Evolutionary conservation across 2,888 invertebrate species (phyloP).

Genomic region (Tachina lurida): DNA sequence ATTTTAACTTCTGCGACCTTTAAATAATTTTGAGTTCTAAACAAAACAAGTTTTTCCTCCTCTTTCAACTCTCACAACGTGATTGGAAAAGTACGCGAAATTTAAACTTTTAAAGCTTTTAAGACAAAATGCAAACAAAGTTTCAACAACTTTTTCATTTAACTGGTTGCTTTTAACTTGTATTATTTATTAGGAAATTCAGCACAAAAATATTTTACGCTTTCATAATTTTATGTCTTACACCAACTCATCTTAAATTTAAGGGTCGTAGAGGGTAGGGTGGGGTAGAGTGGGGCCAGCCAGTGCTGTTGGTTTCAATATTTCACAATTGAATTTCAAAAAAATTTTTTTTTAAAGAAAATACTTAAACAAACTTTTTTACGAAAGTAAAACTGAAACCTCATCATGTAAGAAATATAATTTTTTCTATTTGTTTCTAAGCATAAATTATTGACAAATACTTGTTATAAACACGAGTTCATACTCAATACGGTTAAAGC

Average conservation of each 20-base stretch:
- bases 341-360: background rate
- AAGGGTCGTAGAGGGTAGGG: too few species aligned
- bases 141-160: slow-evolving; percentile 43
- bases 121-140: slow-evolving; percentile 26
- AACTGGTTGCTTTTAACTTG: background rate
- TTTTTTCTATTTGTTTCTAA: background rate
- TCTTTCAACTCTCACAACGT: background rate
- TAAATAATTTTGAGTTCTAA: slow-evolving; percentile 8
- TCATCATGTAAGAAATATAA: background rate
- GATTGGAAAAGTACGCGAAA: slow-evolving; percentile 6
- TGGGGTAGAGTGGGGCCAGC: background rate
- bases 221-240: slow-evolving; percentile 1
- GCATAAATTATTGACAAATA: slow-evolving; percentile 39
- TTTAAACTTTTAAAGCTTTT: slow-evolving; percentile 12
- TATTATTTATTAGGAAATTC: background rate
- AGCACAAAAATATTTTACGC: slow-evolving; percentile 34
- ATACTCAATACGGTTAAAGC: background rate
- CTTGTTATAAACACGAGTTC: background rate
- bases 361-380: background rate
- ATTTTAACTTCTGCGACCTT: background rate
- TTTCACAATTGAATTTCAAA: slow-evolving; percentile 31
- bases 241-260: background rate
- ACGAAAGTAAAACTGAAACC: background rate
- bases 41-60: slow-evolving; percentile 22
- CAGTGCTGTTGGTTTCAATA: background rate